These are phyloP conservation scores for Terrapene triunguis DNA, from an alignment of 2,113 vertebrate species.

Conservation along the genomic window DNA sequence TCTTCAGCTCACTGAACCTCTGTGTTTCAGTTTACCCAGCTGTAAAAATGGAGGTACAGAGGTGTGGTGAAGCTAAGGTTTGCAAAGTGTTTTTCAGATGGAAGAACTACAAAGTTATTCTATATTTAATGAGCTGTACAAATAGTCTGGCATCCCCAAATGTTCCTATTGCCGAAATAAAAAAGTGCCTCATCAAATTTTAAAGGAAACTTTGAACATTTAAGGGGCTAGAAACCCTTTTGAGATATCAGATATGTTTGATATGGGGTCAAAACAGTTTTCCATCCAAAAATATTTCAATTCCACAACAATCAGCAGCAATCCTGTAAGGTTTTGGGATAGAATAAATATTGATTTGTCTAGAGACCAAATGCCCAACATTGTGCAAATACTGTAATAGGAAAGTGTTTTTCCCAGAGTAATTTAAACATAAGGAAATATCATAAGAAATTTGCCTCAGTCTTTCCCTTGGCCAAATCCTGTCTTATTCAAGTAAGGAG, in stretches of 20 bases:
- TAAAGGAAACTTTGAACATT: background rate
- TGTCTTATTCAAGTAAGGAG: background rate
- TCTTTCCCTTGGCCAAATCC: conserved; percentile 5
- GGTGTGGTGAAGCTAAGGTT: no score
- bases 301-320: background rate
- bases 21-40: background rate
- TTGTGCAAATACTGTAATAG: conserved; percentile 9
- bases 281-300: background rate
- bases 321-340: rapidly evolving
- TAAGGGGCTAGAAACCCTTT: background rate
- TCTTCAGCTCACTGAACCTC: background rate
- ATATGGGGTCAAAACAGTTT: background rate
- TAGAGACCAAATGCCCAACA: background rate
- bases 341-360: background rate
- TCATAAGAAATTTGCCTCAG: background rate
- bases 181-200: background rate
- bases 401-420: background rate
- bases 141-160: background rate
- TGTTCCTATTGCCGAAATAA: background rate
- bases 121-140: background rate
- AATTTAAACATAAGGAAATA: conserved; percentile 6
- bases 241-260: background rate
- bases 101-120: background rate
- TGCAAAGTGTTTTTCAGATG: background rate
- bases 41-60: background rate